Base-by-base conservation (phyloP, 2,888 invertebrate genomes). In the Ariolimax columbianus region DNA sequence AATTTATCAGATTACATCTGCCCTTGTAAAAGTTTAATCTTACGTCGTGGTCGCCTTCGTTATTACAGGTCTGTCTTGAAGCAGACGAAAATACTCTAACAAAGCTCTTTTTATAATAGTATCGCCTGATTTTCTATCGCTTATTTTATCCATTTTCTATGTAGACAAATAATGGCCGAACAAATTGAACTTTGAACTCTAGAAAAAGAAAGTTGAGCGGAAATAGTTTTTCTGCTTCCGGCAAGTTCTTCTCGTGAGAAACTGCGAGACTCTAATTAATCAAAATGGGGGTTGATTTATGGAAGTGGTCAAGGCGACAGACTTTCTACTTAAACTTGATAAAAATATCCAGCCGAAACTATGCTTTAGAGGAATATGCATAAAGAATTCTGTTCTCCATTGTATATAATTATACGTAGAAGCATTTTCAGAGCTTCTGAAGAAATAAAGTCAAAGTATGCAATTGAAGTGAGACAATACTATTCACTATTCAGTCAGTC, bases 1-100 rank as follows among this genome's bases (percentile, higher is more conserved):
- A n/a, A n/a, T n/a, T n/a, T n/a, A n/a, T n/a, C n/a, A n/a, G n/a
- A n/a, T n/a, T n/a, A n/a, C n/a, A n/a, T n/a, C n/a, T n/a, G n/a
- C n/a, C n/a, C n/a, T n/a, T n/a, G n/a, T n/a, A n/a, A n/a, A n/a
- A n/a, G n/a, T n/a, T n/a, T n/a, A n/a, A 0, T 68, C 88, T 36
- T 81, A 91, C 91, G 90, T 91, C 72, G 91, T 91, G 68, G 89
- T 86, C 11, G 90, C 87, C 88, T 91, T 92, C 4, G 92, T 91
- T n/a, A 91, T 63, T 26, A 92, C 83, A 17, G 92, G 92, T 81
- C 87, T 87, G 33, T 89, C 86, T 82, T 91, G 89, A 43, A 92
- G 77, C 30, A 88, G 82, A 70, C 88, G 85, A 17, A 89, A 47
- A 85, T 92, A 92, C 55, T 90, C 89, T 51, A 86, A 88, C 14